Base-by-base conservation (phyloP, 2,888 invertebrate genomes). In the Autographa pulchrina region DNA sequence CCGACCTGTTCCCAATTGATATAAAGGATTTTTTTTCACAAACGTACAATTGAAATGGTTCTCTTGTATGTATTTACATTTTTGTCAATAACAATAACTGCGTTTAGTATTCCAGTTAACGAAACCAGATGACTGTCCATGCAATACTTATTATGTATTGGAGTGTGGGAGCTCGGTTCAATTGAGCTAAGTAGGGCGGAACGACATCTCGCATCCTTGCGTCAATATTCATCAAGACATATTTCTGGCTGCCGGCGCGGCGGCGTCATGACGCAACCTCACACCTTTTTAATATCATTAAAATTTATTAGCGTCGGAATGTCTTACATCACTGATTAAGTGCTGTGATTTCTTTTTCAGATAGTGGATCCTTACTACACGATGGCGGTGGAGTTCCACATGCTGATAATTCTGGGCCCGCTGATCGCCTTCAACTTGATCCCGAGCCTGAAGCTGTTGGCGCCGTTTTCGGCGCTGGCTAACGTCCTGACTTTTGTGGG, bases 381-480 rank as follows among this genome's bases (percentile, higher is more conserved):
- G 20, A 78, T 96, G 87, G 91, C 96, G 60, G 90, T 97, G 35
- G 94, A 96, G 85, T 85, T 96, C 13, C 96, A 97, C 91, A 97
- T 97, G 97, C 84, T 97, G 54, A 96, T 97, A 69, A 95, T 97
- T 72, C 92, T 98, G 63, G 70, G 96, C 20, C 98, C 98, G 0
- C 92, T 98, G 83, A 97, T 97, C 65, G 93, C 97, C 3, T 96
- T 98, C 82, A 98, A 97, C 91, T 97, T 97, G 89, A 97, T 98
- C 72, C 96, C 97, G 74, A 98, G 97, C 90, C 95, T 99, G 70
- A 98, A 98, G 90, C 90, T 97, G 41, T 92, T 99, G 81, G 98
- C 99, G 0, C 98, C 98, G 0, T 97, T 98, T 89, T 98, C 99
- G 0, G 97, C 97, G 61, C 88, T 98, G 20, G 99, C 99, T 18